These are phyloP conservation scores for Phaenicophaeus curvirostris DNA, from an alignment of 2,797 vertebrate genomes.

Conservation along the genomic window DNA sequence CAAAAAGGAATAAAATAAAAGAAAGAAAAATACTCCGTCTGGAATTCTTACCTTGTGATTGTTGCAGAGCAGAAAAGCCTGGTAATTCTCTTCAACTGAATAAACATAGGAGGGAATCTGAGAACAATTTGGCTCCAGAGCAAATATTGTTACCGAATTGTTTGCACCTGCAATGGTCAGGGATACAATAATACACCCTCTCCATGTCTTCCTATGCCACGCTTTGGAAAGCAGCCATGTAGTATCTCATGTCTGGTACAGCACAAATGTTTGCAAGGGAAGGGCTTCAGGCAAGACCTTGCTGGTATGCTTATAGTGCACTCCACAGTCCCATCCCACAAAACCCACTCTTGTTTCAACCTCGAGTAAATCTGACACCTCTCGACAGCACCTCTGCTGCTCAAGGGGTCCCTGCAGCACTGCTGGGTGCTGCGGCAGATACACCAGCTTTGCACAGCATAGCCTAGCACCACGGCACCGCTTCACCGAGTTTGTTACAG, in stretches of 20 bases:
- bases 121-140: slow-evolving; percentile 45
- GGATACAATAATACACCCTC: neutral
- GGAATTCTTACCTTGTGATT: slow-evolving; percentile 34
- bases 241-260: neutral
- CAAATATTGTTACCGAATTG: slow-evolving; percentile 33
- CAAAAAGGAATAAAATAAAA: slow-evolving; percentile 24
- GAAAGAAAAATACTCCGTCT: slow-evolving; percentile 45
- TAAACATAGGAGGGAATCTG: slow-evolving; percentile 26
- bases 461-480: fast-evolving
- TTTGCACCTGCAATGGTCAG: slow-evolving; percentile 21
- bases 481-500: fast-evolving
- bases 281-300: neutral
- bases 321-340: fast-evolving
- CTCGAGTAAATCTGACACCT: neutral
- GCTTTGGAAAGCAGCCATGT: neutral
- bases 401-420: neutral
- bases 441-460: neutral
- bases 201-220: neutral
- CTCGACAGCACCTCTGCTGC: neutral
- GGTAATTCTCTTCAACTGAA: slow-evolving; percentile 57
- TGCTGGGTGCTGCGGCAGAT: neutral
- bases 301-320: fast-evolving
- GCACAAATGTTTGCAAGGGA: neutral
- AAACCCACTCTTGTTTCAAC: neutral
- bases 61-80: neutral